Evolutionary conservation across 2,888 invertebrate genomes (phyloP).

Genomic region (Acanthoscelides obtectus): DNA sequence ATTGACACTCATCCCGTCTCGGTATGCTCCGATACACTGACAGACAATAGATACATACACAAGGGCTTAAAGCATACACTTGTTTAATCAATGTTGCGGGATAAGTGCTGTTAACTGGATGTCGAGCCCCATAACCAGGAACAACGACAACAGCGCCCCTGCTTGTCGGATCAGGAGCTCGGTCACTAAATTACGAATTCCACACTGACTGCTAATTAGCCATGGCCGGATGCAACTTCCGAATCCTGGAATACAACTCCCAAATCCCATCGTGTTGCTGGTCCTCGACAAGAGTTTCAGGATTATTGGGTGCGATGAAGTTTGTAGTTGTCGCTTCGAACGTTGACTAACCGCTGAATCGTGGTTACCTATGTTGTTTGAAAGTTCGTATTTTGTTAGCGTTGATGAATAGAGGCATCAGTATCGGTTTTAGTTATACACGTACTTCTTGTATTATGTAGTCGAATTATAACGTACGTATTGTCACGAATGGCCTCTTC

Average conservation of each 20-base stretch:
- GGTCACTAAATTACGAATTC: neutral
- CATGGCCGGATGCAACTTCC: neutral
- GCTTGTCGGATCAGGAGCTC: neutral
- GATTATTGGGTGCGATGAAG: neutral
- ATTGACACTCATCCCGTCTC: neutral
- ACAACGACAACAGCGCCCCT: neutral
- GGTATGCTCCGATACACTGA: neutral
- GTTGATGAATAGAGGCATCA: too few species aligned
- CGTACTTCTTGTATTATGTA: too few species aligned
- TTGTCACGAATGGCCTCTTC: too few species aligned
- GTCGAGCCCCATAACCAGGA: neutral
- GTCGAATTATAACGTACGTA: too few species aligned
- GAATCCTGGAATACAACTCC: neutral
- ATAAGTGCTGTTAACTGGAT: neutral
- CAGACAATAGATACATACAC: neutral
- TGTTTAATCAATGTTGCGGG: neutral
- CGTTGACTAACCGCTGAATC: too few species aligned
- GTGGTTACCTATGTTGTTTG: neutral
- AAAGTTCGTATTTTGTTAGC: neutral
- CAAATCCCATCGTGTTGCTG: neutral
- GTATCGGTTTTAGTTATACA: too few species aligned
- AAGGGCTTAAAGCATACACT: neutral
- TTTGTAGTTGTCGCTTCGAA: neutral
- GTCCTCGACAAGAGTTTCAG: neutral
- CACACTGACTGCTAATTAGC: neutral